Conservation (phyloP, 1,140 invertebrate genomes). For the Mya arenaria region DNA sequence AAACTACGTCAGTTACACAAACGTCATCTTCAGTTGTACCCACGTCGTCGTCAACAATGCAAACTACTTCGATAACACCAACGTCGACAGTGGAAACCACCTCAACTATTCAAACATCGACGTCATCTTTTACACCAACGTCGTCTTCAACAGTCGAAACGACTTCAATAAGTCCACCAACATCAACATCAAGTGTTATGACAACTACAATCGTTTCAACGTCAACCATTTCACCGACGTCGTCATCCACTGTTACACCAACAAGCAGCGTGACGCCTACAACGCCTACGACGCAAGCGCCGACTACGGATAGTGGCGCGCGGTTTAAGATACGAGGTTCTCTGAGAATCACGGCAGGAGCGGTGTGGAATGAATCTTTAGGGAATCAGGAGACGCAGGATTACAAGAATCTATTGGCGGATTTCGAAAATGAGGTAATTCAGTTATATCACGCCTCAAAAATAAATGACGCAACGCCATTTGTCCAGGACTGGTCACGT, state of each 20-base stretch:
- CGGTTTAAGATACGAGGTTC: neutral
- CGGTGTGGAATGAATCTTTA: neutral
- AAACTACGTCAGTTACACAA: no score
- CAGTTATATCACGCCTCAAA: neutral
- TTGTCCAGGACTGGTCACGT: neutral
- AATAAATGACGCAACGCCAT: neutral
- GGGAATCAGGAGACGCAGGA: neutral
- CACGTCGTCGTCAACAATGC: neutral
- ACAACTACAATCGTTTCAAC: neutral
- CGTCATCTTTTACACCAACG: neutral
- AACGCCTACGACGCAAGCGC: constrained; percentile 3
- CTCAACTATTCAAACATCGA: neutral
- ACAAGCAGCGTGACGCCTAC: constrained; percentile 6
- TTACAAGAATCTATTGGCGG: neutral
- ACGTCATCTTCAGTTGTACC: neutral
- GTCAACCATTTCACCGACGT: constrained; percentile 8
- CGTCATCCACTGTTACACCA: constrained; percentile 2
- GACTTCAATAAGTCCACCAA: neutral
- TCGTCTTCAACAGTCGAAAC: neutral
- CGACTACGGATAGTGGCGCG: neutral
- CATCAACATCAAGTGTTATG: neutral
- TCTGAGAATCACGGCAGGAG: neutral
- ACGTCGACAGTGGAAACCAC: neutral
- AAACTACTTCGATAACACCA: neutral
- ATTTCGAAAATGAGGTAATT: neutral